These are phyloP conservation scores for Sebastes trivittatus DNA, from an alignment of 2,797 vertebrate genomes.

Conservation along the genomic window DNA sequence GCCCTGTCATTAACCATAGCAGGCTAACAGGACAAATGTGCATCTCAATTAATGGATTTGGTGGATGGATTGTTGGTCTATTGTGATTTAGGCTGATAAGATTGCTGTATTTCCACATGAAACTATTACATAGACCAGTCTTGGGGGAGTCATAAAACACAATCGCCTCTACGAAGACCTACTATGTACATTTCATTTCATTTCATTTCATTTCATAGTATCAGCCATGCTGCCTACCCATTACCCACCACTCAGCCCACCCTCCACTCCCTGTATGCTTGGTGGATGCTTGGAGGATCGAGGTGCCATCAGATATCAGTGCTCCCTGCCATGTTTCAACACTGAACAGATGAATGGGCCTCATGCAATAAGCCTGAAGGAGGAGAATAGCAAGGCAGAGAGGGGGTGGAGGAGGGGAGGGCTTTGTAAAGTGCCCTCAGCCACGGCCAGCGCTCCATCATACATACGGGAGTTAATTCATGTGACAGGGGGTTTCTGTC, in stretches of 20 bases:
- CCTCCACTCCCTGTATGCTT: conserved; percentile 26
- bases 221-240: conserved; percentile 3
- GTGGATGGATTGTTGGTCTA: background rate
- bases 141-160: conserved; percentile 44
- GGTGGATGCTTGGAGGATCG: conserved; percentile 52
- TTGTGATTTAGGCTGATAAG: conserved; percentile 29
- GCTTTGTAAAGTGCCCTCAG: conserved; percentile 59
- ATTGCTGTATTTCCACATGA: conserved; percentile 32
- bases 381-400: conserved; percentile 34
- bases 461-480: conserved; percentile 67
- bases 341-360: conserved; percentile 76
- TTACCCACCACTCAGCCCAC: conserved; percentile 24
- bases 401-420: conserved; percentile 4
- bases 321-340: conserved; percentile 67
- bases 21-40: conserved; percentile 1
- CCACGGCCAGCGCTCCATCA: conserved; percentile 70
- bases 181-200: conserved; percentile 25
- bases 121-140: conserved; percentile 24
- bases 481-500: conserved; percentile 75
- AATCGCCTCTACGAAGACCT: conserved; percentile 30
- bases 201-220: conserved; percentile 38
- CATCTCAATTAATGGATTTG: conserved; percentile 20
- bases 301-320: conserved; percentile 73
- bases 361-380: conserved; percentile 70
- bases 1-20: background rate